Conservation (phyloP, 2,888 invertebrate genomes). For the Yponomeuta cagnagella region DNA sequence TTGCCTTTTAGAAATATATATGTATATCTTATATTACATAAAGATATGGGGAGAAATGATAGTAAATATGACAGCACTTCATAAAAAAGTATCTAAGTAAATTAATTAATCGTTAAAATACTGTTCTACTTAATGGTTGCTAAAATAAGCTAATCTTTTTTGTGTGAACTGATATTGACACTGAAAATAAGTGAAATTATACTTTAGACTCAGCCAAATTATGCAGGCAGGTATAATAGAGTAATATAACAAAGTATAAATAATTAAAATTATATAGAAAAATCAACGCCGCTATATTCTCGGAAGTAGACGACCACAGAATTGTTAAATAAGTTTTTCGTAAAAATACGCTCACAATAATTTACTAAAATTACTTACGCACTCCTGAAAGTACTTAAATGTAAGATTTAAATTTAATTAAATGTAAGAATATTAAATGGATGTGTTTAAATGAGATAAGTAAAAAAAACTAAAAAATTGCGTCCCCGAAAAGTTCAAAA, state of each 20-base stretch:
- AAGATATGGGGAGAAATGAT: slow-evolving; percentile 33
- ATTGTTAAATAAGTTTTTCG: not conserved
- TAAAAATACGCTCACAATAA: not conserved
- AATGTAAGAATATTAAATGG: slow-evolving; percentile 10
- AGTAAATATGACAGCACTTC: slow-evolving; percentile 24
- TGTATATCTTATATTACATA: slow-evolving; percentile 33
- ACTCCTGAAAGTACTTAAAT: slow-evolving; percentile 2
- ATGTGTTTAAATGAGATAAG: slow-evolving; percentile 7
- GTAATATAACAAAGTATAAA: not conserved
- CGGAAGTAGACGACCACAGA: not conserved
- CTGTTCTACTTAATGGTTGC: not conserved
- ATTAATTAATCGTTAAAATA: slow-evolving; percentile 21
- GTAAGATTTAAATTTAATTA: slow-evolving; percentile 15
- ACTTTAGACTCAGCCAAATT: not conserved
- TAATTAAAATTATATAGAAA: not conserved
- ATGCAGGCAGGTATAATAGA: not conserved
- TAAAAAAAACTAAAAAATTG: slow-evolving; percentile 13
- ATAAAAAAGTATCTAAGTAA: slow-evolving; percentile 33
- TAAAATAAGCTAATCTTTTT: not conserved
- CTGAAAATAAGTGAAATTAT: not conserved
- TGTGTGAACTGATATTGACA: not conserved
- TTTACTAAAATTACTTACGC: not conserved
- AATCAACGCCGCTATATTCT: not conserved
- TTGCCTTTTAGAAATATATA: slow-evolving; percentile 51
- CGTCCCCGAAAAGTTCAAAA: slow-evolving; percentile 12